Evolutionary conservation across 2,113 vertebrate genomes (phyloP).

Genomic region (Gnathonemus longibarbis): DNA sequence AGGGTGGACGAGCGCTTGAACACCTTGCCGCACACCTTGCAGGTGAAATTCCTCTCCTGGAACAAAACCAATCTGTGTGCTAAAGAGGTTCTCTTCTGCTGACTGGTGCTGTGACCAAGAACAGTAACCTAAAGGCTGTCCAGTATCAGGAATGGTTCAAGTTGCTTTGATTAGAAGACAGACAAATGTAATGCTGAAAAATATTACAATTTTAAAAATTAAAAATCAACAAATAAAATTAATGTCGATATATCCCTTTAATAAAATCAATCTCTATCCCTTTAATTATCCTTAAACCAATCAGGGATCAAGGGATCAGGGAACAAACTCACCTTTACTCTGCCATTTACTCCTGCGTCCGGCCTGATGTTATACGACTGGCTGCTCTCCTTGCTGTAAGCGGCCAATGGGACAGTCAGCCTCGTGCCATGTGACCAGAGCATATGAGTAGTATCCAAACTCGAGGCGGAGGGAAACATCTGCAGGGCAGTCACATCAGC

Average conservation of each 20-base stretch:
- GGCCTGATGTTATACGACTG: conserved; percentile 35
- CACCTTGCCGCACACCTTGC: conserved; percentile 60
- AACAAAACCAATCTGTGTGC: background rate
- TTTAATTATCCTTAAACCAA: background rate
- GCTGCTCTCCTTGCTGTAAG: conserved; percentile 9
- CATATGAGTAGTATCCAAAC: conserved; percentile 36
- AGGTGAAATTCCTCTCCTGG: conserved; percentile 63
- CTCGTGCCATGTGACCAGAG: conserved; percentile 31
- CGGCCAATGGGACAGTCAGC: conserved; percentile 26
- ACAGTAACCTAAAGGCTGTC: background rate
- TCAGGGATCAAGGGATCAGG: background rate
- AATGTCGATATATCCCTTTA: background rate
- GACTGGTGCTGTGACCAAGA: background rate
- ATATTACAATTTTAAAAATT: background rate
- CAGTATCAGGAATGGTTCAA: background rate
- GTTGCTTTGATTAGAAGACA: background rate
- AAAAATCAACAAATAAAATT: background rate
- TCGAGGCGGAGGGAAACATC: conserved; percentile 36
- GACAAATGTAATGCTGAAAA: background rate
- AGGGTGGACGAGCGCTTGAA: conserved; percentile 58
- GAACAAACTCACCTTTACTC: conserved; percentile 43
- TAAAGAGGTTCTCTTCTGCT: background rate
- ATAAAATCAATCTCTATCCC: background rate
- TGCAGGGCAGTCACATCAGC: conserved; percentile 31
- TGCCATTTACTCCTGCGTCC: conserved; percentile 14